Conservation (phyloP, 2,888 invertebrate genomes). For the Gibbula magus region DNA sequence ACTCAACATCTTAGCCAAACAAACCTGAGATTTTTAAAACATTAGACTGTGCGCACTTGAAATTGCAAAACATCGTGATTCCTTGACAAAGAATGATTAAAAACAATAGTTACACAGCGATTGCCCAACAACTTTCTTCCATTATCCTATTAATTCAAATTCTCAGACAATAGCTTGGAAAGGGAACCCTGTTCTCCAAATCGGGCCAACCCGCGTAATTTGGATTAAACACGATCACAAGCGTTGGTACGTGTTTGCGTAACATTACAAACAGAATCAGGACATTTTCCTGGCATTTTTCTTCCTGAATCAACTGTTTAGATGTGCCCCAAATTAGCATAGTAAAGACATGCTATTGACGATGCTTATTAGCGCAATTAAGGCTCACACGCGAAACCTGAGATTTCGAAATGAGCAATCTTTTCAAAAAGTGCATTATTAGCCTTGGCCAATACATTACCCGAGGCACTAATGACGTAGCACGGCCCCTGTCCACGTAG, state of each 20-base stretch:
- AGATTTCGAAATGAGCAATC: neutral
- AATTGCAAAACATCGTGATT: too few relatives aligned
- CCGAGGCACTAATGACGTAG: neutral
- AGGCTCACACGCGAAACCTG: slow-evolving; percentile 1
- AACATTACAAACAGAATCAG: slow-evolving; percentile 11
- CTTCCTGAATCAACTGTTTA: slow-evolving; percentile 10
- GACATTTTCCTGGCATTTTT: neutral
- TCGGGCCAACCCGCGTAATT: neutral
- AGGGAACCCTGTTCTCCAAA: neutral
- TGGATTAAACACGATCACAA: slow-evolving; percentile 2
- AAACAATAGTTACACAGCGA: too few relatives aligned
- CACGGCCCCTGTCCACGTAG: neutral
- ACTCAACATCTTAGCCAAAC: too few relatives aligned
- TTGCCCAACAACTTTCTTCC: neutral
- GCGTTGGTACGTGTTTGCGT: slow-evolving; percentile 4
- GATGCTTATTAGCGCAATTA: slow-evolving; percentile 8
- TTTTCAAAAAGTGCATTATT: slow-evolving; percentile 18
- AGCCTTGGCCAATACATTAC: neutral
- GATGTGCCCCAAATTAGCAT: slow-evolving; percentile 9
- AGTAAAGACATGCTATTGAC: slow-evolving; percentile 9
- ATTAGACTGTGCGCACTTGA: too few relatives aligned
- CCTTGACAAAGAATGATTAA: too few relatives aligned
- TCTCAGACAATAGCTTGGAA: slow-evolving; percentile 2
- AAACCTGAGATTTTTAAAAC: too few relatives aligned
- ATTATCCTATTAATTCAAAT: slow-evolving; percentile 5